These are phyloP conservation scores for Lateolabrax maculatus DNA, from an alignment of 2,797 vertebrate species.

Conservation along the genomic window DNA sequence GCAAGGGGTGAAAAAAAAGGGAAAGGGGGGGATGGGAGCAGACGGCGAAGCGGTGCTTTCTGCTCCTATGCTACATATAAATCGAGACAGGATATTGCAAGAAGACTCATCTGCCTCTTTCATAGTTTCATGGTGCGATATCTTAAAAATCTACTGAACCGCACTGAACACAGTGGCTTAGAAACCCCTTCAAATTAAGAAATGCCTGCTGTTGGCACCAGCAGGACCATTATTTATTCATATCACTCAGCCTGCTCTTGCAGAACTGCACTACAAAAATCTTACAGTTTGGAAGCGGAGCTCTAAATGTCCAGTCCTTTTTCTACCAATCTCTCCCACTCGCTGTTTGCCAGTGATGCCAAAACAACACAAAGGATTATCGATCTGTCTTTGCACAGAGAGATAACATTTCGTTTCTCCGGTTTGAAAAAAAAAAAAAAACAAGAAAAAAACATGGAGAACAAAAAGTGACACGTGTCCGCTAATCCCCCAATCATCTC, in stretches of 20 bases:
- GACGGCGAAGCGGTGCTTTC: constrained; percentile 52
- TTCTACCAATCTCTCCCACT: constrained; percentile 28
- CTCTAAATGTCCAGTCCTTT: constrained; percentile 33
- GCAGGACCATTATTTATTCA: constrained; percentile 83
- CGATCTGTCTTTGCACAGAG: constrained; percentile 13
- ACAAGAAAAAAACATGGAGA: too few species aligned
- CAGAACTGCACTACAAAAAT: constrained; percentile 53
- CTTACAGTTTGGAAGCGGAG: constrained; percentile 49
- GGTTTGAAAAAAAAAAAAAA: not conserved
- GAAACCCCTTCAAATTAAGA: constrained; percentile 75
- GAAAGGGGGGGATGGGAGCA: constrained; percentile 22
- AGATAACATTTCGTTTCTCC: constrained; percentile 18
- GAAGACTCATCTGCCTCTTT: constrained; percentile 57
- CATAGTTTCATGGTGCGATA: constrained; percentile 62
- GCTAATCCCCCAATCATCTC: constrained; percentile 8
- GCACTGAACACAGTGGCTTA: constrained; percentile 51
- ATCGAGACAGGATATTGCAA: constrained; percentile 61
- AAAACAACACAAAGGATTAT: constrained; percentile 40
- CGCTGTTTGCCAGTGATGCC: constrained; percentile 42
- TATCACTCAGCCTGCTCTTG: constrained; percentile 61
- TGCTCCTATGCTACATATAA: constrained; percentile 61
- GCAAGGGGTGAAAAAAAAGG: constrained; percentile 18
- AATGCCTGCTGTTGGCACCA: constrained; percentile 75
- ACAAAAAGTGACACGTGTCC: constrained; percentile 13
- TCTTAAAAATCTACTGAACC: constrained; percentile 57